Evolutionary conservation across 2,888 invertebrate species (phyloP).

Genomic region (Falcaria lacertinaria): DNA sequence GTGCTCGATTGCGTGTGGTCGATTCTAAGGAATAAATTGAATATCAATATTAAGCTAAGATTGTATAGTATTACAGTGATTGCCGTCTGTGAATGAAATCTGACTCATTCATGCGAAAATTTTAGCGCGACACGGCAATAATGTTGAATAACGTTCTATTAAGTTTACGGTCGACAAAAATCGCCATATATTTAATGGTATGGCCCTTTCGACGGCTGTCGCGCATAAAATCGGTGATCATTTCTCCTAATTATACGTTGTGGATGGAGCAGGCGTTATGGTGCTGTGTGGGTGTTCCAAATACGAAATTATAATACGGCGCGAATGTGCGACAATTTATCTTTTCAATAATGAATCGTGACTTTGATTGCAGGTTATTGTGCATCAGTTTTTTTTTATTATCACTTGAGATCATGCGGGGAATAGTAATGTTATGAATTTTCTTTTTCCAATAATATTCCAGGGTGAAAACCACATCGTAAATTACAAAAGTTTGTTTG

Average conservation of each 20-base stretch:
- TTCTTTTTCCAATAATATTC: neutral
- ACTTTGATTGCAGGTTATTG: slow-evolving; percentile 48
- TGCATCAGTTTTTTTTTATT: slow-evolving; percentile 25
- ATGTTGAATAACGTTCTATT: slow-evolving; percentile 63
- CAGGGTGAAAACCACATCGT: neutral
- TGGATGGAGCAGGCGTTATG: slow-evolving; percentile 53
- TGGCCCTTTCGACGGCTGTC: slow-evolving; percentile 76
- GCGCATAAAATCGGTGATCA: slow-evolving; percentile 68
- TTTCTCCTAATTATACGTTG: slow-evolving; percentile 74
- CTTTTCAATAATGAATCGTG: slow-evolving; percentile 43
- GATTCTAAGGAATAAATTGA: slow-evolving; percentile 71
- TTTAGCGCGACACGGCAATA: slow-evolving; percentile 44
- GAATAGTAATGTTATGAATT: neutral
- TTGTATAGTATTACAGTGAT: slow-evolving; percentile 66
- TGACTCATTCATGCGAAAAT: slow-evolving; percentile 60
- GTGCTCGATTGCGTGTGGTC: slow-evolving; percentile 73
- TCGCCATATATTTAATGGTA: slow-evolving; percentile 66
- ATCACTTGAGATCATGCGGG: slow-evolving; percentile 1
- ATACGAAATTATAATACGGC: slow-evolving; percentile 70
- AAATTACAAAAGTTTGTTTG: slow-evolving; percentile 1
- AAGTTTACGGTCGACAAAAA: slow-evolving; percentile 54
- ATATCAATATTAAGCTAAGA: slow-evolving; percentile 67
- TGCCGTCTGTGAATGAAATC: slow-evolving; percentile 57
- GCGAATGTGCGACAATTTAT: slow-evolving; percentile 67
- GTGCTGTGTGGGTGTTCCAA: slow-evolving; percentile 75